Base-by-base conservation (phyloP, 1,140 invertebrate species). In the Ceratina calcarata region DNA sequence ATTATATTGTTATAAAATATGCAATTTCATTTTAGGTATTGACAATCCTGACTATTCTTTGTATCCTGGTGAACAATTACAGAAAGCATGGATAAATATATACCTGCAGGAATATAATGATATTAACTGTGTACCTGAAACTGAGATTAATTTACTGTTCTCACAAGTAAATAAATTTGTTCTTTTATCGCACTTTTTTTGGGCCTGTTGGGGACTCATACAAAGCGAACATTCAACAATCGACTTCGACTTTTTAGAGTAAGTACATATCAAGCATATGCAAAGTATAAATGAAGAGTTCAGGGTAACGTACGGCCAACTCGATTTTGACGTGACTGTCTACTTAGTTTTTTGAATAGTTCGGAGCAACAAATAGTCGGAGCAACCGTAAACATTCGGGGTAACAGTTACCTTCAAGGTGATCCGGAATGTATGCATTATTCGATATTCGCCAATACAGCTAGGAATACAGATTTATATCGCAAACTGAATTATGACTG, bases 221-320 rank as follows among this genome's bases (percentile, higher is more conserved):
- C 98, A 99, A 93, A 96, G 96, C 13, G 95, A 97, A 91, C 94
- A 97, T 93, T 99, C 98, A 0, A 94, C 93, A 65, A 98, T 99
- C 88, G 96, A 99, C 89, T 99, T 99, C 92, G 98, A 99, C 93
- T 99, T 97, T 94, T 93, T 98, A 74, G 94, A 94, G 97, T 99
- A 94, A 94, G 95, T 94, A 81, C 16, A 7, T 15, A 62, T 15
- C 7, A 45, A 60, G 15, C 57, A 24, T 78, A 82, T 1, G 58
- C 53, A 20, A 20, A 3, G 13, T 24, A 16, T 0, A 32, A 8
- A 65, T 27, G 4, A 32, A 32, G 27, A 32, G 27, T 4, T 32
- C 27, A 32, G 27, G 27, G 27, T 32, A 32, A 32, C 27, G 4
- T 32, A 4, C 27, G 27, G 27, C 1, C 27, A 32, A 4, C 27